Base-by-base conservation (phyloP, 2,888 invertebrate genomes). In the Myathropa florea region DNA sequence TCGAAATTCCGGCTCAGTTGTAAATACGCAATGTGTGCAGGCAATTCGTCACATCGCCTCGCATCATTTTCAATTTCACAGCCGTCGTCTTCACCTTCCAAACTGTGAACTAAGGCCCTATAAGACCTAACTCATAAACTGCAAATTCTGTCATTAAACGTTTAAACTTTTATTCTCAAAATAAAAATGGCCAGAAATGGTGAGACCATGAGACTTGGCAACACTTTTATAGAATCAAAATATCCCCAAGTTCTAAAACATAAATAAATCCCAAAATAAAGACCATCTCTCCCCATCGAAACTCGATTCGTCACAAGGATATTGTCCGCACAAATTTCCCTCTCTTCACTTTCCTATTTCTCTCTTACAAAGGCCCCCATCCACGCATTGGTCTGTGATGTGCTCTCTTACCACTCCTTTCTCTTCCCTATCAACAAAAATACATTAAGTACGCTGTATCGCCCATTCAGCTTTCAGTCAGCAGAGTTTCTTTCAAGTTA, bases 391-490 rank as follows among this genome's bases (percentile, higher is more conserved):
- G 14, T 9, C 12, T 21, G 30, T 4, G 24, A 6, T 7, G 14
- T n/a, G 0, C 26, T 28, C 79, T 68, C 80, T 75, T 63, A 23
- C 23, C 21, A n/a, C 53, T n/a, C 57, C 33, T 1, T n/a, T 26
- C 55, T 68, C 63, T 30, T 26, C n/a, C 14, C 60, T 59, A 77
- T 71, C 81, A 77, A 81, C 85, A 81, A 81, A 85, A 81, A 46
- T 7, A 46, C 81, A 78, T 77, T 84, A 73, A 60, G 23, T 77
- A 33, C 59, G 72, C 68, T 70, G 81, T 65, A 77, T 81, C 85
- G 85, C 60, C 81, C 77, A 82, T 85, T 85, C 85, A 85, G 85
- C 81, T 85, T 85, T 85, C 85, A 85, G 85, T 85, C 85, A 85
- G 85, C 85, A 82, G 77, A 77, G 73, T 73, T 77, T 82, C 81